Percentiles rank a stretch among this genome's conserved stretches.
Conservation (phyloP, 30 jellyfish, hydroid and myxozoan species). For the Hydra vulgaris region DNA sequence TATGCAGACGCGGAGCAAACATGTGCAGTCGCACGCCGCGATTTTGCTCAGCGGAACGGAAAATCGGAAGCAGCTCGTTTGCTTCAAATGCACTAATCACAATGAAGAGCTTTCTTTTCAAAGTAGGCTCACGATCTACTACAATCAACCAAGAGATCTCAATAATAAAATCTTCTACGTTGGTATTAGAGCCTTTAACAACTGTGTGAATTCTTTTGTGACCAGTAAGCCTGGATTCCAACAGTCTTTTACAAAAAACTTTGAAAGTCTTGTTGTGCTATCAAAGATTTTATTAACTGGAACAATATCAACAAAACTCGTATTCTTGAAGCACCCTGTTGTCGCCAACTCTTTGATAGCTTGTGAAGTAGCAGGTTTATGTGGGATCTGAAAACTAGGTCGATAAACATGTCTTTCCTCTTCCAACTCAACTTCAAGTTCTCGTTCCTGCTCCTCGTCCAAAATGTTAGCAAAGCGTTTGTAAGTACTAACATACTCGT, state of each 20-base stretch:
- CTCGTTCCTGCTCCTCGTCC: background rate
- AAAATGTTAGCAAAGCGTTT: background rate
- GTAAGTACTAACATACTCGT: background rate
- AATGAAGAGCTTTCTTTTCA: background rate
- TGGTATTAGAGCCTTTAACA: background rate
- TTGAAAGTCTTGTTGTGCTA: background rate
- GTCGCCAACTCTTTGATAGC: background rate
- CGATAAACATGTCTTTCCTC: background rate
- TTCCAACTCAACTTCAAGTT: background rate
- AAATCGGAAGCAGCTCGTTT: background rate
- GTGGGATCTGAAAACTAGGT: background rate
- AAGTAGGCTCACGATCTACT: background rate
- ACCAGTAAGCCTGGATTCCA: background rate
- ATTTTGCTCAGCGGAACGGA: background rate
- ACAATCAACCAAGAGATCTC: background rate
- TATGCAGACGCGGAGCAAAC: background rate
- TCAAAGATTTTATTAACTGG: background rate
- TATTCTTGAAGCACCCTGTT: background rate
- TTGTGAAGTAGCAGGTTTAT: background rate
- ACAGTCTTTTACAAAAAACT: background rate
- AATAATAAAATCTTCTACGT: background rate
- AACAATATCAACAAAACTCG: background rate
- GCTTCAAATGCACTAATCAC: background rate
- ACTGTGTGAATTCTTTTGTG: background rate
- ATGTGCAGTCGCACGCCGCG: background rate